These are phyloP conservation scores for Pungitius pungitius DNA, from an alignment of 2,113 vertebrate genomes.

Conservation along the genomic window DNA sequence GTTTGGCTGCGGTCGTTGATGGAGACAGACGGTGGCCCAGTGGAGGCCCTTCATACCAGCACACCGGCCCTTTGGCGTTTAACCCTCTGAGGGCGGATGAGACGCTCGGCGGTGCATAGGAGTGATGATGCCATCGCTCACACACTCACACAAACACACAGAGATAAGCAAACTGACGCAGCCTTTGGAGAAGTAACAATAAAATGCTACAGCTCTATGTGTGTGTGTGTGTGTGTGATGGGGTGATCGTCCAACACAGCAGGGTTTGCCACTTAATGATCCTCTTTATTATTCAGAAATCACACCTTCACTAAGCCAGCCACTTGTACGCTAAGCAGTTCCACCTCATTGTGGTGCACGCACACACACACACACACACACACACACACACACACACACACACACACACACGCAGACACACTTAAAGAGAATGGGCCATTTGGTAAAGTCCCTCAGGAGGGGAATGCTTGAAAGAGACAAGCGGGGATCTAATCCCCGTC, in stretches of 20 bases:
- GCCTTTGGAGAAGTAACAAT: background rate
- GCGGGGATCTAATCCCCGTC: slow-evolving; percentile 57
- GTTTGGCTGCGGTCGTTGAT: slow-evolving; percentile 45
- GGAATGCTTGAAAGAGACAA: slow-evolving; percentile 30
- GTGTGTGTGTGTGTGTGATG: background rate
- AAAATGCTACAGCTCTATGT: slow-evolving; percentile 1
- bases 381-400: slow-evolving; percentile 29
- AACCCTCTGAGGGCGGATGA: slow-evolving; percentile 58
- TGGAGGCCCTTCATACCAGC: slow-evolving; percentile 60
- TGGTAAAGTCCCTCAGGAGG: slow-evolving; percentile 38
- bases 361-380: slow-evolving; percentile 19
- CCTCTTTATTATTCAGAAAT: slow-evolving; percentile 32
- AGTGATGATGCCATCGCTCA: slow-evolving; percentile 22
- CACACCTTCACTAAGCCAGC: slow-evolving; percentile 23
- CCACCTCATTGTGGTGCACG: background rate
- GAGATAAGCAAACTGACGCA: background rate
- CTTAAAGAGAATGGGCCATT: slow-evolving; percentile 41
- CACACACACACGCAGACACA: slow-evolving; percentile 25
- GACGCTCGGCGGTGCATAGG: slow-evolving; percentile 34
- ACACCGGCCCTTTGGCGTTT: slow-evolving; percentile 58
- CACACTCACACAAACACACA: background rate
- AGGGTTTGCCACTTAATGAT: slow-evolving; percentile 20
- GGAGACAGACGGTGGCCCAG: slow-evolving; percentile 70
- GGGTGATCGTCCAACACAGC: slow-evolving; percentile 10
- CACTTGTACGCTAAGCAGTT: slow-evolving; percentile 22